Conservation (phyloP, 1,140 invertebrate species). For the Diprion similis region DNA sequence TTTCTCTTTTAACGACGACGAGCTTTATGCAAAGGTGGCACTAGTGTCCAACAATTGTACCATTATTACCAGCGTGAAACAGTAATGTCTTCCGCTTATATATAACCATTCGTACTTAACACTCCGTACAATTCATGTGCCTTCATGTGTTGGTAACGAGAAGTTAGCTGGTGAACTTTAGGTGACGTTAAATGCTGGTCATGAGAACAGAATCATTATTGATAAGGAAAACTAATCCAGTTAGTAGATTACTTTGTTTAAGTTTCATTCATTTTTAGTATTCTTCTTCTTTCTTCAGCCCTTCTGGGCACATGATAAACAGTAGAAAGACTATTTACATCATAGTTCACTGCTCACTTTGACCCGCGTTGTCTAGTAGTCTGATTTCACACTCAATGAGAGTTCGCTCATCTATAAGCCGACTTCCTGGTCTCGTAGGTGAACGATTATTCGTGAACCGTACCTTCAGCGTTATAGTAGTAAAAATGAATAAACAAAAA, state of each 20-base stretch:
- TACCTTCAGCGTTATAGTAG: too few relatives aligned
- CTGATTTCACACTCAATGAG: not conserved
- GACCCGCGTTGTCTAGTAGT: not conserved
- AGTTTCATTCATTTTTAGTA: not conserved
- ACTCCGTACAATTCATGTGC: conserved; percentile 42
- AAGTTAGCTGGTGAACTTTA: not conserved
- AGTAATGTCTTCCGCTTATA: conserved; percentile 49
- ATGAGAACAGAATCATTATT: not conserved
- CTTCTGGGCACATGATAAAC: not conserved
- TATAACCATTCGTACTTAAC: conserved; percentile 43
- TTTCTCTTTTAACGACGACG: conserved; percentile 33
- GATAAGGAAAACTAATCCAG: too few relatives aligned
- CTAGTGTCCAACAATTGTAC: conserved; percentile 50
- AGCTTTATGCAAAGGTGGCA: conserved; percentile 48
- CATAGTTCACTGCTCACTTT: not conserved
- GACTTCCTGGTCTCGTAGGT: too few relatives aligned
- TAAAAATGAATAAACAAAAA: too few relatives aligned
- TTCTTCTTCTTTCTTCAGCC: not conserved
- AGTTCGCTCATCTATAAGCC: not conserved
- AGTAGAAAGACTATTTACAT: not conserved
- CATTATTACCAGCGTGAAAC: conserved; percentile 43
- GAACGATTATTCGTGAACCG: too few relatives aligned
- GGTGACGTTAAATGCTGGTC: not conserved
- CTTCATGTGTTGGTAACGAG: conserved; percentile 16
- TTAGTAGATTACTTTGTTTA: not conserved